Evolutionary conservation across 2,113 vertebrate genomes (phyloP).

Genomic region (Lycaon pictus): DNA sequence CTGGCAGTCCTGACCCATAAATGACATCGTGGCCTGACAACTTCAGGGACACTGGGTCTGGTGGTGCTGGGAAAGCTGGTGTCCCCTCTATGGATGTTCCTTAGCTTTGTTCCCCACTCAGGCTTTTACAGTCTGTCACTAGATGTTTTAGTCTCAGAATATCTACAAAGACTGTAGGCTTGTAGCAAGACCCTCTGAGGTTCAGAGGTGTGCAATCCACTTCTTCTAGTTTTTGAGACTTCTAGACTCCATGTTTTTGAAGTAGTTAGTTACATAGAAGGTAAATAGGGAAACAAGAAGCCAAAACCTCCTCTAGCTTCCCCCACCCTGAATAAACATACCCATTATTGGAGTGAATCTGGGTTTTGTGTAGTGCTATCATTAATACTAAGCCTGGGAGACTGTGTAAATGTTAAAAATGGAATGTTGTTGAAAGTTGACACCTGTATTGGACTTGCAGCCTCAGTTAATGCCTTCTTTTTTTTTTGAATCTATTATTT

Average conservation of each 20-base stretch:
- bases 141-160: neutral
- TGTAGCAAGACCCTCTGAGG: neutral
- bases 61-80: neutral
- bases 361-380: neutral
- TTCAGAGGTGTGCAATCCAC: neutral
- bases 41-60: neutral
- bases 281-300: conserved; percentile 29
- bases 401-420: neutral
- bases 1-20: neutral
- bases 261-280: neutral
- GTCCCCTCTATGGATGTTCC: neutral
- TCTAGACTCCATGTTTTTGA: neutral
- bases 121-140: conserved; percentile 6
- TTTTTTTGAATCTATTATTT: neutral
- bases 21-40: neutral
- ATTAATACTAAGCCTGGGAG: neutral
- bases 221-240: neutral
- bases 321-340: neutral
- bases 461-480: neutral
- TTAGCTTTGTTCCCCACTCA: neutral
- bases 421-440: neutral
- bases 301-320: neutral
- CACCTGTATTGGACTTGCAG: neutral
- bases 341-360: neutral
- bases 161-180: neutral